phyloP scores from a whole-genome alignment of 2,797 vertebrate species.

The Epinephelus coioides region DNA sequence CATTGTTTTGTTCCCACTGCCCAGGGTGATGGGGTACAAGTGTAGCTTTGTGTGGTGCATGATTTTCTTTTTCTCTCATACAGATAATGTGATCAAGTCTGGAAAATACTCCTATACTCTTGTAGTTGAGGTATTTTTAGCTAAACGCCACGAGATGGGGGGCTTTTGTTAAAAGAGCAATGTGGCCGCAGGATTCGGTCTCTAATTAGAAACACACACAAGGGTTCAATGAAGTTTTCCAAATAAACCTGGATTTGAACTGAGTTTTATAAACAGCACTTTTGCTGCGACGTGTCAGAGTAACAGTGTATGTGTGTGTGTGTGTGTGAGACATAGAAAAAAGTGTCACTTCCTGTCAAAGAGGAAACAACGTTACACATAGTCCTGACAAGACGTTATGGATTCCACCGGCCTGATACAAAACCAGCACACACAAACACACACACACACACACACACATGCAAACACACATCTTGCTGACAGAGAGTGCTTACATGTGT shows the following conservation, averaged over 20 bases:
- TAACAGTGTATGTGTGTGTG: background rate
- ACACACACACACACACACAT: slow-evolving; percentile 33
- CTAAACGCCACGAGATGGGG: slow-evolving; percentile 13
- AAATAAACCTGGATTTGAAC: background rate
- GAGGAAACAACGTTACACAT: slow-evolving; percentile 53
- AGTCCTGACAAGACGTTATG: slow-evolving; percentile 80
- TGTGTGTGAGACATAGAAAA: background rate
- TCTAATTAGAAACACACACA: slow-evolving; percentile 13
- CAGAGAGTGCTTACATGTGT: slow-evolving; percentile 22
- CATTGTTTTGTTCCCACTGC: slow-evolving; percentile 38
- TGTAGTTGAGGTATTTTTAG: slow-evolving; percentile 32
- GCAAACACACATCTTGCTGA: slow-evolving; percentile 24
- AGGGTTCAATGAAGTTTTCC: background rate
- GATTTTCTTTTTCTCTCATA: background rate
- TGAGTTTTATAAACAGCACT: background rate
- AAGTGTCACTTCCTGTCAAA: slow-evolving; percentile 44
- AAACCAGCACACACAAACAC: slow-evolving; percentile 31
- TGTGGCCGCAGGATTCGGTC: slow-evolving; percentile 7
- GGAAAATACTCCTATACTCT: slow-evolving; percentile 9
- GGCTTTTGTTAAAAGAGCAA: slow-evolving; percentile 19
- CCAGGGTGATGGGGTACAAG: slow-evolving; percentile 39
- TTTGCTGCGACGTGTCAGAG: slow-evolving; percentile 1
- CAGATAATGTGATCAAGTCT: slow-evolving; percentile 48
- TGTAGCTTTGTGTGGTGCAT: slow-evolving; percentile 29
- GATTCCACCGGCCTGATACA: slow-evolving; percentile 83